A percentile compares a stretch with the other conserved stretches of the same genome.
These are phyloP conservation scores for Peribatodes rhomboidaria DNA, from an alignment of 2,888 invertebrate species.

Conservation along the genomic window DNA sequence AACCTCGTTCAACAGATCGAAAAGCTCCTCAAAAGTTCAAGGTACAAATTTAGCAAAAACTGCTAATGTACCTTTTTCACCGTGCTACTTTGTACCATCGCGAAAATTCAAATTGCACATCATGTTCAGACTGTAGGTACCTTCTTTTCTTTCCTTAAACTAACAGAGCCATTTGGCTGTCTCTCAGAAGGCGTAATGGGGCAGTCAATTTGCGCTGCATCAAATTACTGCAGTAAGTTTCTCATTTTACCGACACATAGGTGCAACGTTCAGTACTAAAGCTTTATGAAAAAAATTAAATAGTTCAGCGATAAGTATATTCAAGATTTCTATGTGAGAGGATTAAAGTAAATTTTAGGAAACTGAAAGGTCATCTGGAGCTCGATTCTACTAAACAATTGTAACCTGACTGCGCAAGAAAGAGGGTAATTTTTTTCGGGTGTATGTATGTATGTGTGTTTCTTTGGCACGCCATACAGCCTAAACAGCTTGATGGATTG, in stretches of 20 bases:
- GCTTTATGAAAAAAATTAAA: neutral
- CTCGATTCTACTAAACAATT: too few relatives aligned
- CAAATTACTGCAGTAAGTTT: constrained; percentile 30
- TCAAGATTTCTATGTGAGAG: too few relatives aligned
- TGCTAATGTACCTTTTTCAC: neutral
- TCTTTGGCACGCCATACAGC: too few relatives aligned
- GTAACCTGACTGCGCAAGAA: too few relatives aligned
- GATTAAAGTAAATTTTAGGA: too few relatives aligned
- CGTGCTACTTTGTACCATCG: constrained; percentile 15
- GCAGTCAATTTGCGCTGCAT: constrained; percentile 29
- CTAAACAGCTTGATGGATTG: too few relatives aligned
- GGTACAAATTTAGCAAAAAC: neutral
- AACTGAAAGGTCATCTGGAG: too few relatives aligned
- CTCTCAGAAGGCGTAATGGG: constrained; percentile 15
- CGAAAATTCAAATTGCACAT: constrained; percentile 6
- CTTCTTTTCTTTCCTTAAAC: constrained; percentile 3
- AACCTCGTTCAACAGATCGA: too few relatives aligned
- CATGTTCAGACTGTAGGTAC: neutral
- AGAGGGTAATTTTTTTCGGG: too few relatives aligned
- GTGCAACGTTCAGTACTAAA: constrained; percentile 2
- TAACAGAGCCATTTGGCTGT: constrained; percentile 21
- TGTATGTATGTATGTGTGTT: too few relatives aligned
- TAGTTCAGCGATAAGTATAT: neutral
- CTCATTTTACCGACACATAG: constrained; percentile 9
- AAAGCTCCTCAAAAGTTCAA: neutral